Base-by-base conservation (phyloP, 2,888 invertebrate genomes). In the Oxytorus armatus region DNA sequence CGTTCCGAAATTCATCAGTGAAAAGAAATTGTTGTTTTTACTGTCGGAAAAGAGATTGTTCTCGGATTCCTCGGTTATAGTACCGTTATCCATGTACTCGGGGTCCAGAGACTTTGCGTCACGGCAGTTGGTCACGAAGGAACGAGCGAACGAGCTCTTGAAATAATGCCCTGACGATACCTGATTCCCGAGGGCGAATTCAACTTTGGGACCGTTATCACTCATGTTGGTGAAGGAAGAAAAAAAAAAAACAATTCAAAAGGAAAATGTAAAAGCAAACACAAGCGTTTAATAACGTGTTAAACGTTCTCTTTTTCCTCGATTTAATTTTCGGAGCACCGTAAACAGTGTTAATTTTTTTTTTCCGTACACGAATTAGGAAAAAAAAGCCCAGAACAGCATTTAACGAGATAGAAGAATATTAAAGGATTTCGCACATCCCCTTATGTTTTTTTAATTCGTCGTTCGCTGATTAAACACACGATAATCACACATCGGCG, bases 101-200 rank as follows among this genome's bases (percentile, higher is more conserved):
- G 90, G 92, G 87, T 92, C 91, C 82, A 93, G 85, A 11, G 93
- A 93, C 84, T 92, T 92, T 49, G 91, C 87, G 68, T 92, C 91
- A 39, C 87, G 88, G 51, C 81, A 84, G 74, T 86, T 92, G 70
- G 91, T 91, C 75, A 93, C 93, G 86, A 94, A 91, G 49, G 93
- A 93, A 73, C 93, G 92, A 55, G 94, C 94, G 88, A 93, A 94
- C 78, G 92, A 92, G 87, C 94, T 94, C 89, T 94, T 93, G 86
- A 93, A 94, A 84, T 92, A 92, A 80, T 93, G 92, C 42, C 92
- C 92, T 65, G 92, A 89, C 11, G 90, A 90, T 69, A 90, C 89
- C 79, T 90, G 88, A 79, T 88, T 90, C 21, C 90, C 91, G 51
- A 92, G 84, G 44, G 86, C 89, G 73, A 91, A 91, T 77, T 90